Evolutionary conservation across 2,797 vertebrate species (phyloP).

Genomic region (Pogoniulus pusillus): DNA sequence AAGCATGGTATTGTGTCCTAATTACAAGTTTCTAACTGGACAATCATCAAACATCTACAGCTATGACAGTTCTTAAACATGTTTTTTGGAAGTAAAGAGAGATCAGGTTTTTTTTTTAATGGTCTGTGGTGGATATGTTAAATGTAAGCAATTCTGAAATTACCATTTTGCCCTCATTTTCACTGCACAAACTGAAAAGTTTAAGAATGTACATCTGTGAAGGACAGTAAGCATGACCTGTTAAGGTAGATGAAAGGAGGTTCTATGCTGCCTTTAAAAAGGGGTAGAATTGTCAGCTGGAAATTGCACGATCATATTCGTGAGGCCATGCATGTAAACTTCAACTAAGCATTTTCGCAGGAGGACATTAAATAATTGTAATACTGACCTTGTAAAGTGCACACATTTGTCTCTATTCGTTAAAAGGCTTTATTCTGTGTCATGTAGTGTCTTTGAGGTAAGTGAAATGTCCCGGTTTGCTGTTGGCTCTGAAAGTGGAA

Average conservation of each 20-base stretch:
- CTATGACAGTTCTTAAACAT: background rate
- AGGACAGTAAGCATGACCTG: background rate
- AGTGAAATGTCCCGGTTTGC: rapidly evolving
- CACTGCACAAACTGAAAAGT: background rate
- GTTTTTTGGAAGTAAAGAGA: background rate
- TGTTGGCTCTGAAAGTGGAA: rapidly evolving
- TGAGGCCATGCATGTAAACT: background rate
- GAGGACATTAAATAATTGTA: background rate
- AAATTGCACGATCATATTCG: background rate
- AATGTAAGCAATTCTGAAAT: background rate
- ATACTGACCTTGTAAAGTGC: background rate
- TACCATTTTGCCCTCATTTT: background rate
- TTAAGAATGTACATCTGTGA: background rate
- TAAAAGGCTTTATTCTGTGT: rapidly evolving
- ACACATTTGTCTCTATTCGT: rapidly evolving
- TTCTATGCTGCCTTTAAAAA: background rate
- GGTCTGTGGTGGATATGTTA: background rate
- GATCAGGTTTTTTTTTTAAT: no score
- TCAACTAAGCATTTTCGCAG: no score
- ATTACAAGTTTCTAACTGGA: background rate
- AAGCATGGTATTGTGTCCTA: background rate
- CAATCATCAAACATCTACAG: background rate
- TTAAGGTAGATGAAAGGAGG: background rate
- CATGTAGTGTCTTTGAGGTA: rapidly evolving
- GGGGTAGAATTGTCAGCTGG: background rate